Evolutionary conservation across 1,140 invertebrate genomes (phyloP).

Genomic region (Achatina immaculata): DNA sequence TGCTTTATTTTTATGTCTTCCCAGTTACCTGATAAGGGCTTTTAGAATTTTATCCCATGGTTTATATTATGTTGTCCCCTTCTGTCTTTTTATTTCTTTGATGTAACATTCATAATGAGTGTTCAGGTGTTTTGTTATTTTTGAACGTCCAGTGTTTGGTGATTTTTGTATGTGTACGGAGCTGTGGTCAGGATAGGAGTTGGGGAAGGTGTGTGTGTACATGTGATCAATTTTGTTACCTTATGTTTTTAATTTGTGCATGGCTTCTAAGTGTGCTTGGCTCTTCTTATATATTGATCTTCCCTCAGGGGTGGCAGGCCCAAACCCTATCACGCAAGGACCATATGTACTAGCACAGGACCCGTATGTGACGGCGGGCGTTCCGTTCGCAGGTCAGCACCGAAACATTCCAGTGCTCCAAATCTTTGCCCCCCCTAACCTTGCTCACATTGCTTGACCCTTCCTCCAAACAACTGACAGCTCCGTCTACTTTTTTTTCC

Average conservation of each 20-base stretch:
- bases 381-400: slow-evolving; percentile 42
- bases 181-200: too few relatives aligned
- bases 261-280: slow-evolving; percentile 41
- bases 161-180: too few relatives aligned
- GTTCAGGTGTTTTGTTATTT: too few relatives aligned
- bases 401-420: slow-evolving; percentile 6
- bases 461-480: neutral
- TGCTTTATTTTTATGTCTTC: too few relatives aligned
- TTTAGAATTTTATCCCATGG: too few relatives aligned
- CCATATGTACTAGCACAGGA: slow-evolving; percentile 40
- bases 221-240: slow-evolving; percentile 3
- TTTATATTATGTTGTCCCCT: too few relatives aligned
- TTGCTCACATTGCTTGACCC: neutral
- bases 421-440: neutral
- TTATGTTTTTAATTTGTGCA: slow-evolving; percentile 32
- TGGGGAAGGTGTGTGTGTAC: too few relatives aligned
- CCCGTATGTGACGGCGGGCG: slow-evolving; percentile 39
- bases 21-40: too few relatives aligned
- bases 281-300: slow-evolving; percentile 33
- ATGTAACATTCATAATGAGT: too few relatives aligned
- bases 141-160: too few relatives aligned
- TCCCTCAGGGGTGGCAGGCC: slow-evolving; percentile 39
- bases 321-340: slow-evolving; percentile 41
- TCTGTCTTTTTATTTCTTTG: too few relatives aligned
- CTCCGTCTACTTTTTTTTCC: neutral